Evolutionary conservation across 2,888 invertebrate species (phyloP).

Genomic region (Torymus texanus): DNA sequence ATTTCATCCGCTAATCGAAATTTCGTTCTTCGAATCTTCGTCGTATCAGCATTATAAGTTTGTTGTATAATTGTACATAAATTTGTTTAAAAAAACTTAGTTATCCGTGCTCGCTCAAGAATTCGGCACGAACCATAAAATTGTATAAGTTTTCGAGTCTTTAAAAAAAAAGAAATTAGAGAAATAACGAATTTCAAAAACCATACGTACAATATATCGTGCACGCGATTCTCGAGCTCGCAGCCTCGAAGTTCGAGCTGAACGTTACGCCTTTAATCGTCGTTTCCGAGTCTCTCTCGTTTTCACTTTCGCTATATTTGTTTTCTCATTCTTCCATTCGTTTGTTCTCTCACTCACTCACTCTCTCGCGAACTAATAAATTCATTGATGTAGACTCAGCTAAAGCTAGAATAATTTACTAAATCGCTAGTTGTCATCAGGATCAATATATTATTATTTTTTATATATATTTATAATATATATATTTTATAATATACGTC

Average conservation of each 20-base stretch:
- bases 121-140: conserved; percentile 3
- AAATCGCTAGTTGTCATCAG: conserved; percentile 68
- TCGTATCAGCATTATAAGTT: not conserved
- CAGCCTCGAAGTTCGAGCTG: conserved; percentile 44
- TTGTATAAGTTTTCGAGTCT: not conserved
- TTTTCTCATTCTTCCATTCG: conserved; percentile 40
- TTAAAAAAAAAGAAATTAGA: not conserved
- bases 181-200: too few relatives aligned
- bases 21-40: not conserved
- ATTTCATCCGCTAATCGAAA: conserved; percentile 3
- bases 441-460: conserved; percentile 71
- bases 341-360: conserved; percentile 22
- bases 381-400: conserved; percentile 63
- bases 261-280: conserved; percentile 34
- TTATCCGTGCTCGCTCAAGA: conserved; percentile 13
- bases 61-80: too few relatives aligned
- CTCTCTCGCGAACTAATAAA: conserved; percentile 54
- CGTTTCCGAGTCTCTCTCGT: not conserved
- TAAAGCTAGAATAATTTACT: conserved; percentile 72
- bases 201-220: not conserved
- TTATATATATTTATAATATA: conserved; percentile 75
- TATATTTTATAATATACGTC: conserved; percentile 60
- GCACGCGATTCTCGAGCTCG: conserved; percentile 37
- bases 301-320: not conserved
- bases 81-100: too few relatives aligned